Conservation (phyloP, 2,113 vertebrate species). For the Fulmarus glacialis region DNA sequence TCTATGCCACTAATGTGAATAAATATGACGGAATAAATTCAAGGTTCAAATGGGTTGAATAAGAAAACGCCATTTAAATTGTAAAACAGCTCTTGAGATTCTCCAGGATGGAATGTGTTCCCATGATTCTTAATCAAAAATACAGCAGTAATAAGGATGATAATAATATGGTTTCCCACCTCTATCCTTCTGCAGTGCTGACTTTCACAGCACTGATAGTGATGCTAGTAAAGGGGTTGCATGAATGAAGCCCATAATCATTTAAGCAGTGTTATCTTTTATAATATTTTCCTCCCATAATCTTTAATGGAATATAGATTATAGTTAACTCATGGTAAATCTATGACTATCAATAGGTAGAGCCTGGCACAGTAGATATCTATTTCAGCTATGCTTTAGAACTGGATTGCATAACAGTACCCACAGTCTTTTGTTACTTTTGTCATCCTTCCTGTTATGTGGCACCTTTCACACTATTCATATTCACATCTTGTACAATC, state of each 20-base stretch:
- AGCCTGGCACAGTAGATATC: neutral
- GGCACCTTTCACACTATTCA: neutral
- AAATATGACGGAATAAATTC: neutral
- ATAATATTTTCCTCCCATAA: slow-evolving; percentile 3
- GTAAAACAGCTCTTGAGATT: neutral
- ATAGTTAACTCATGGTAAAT: neutral
- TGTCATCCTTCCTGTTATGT: neutral
- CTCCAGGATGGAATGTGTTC: neutral
- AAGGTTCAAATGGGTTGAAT: neutral
- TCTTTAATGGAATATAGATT: slow-evolving; percentile 21
- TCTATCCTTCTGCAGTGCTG: neutral
- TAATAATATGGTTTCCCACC: neutral
- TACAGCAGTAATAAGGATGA: neutral
- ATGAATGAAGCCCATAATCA: neutral
- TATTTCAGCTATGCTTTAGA: neutral
- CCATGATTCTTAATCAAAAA: neutral
- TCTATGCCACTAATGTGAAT: neutral
- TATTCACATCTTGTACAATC: neutral
- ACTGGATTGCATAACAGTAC: neutral
- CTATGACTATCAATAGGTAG: neutral
- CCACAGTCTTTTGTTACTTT: neutral
- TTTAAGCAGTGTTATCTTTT: neutral
- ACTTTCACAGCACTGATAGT: neutral
- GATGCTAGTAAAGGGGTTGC: neutral
- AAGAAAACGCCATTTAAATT: neutral